Conservation (phyloP, 2,888 invertebrate genomes). For the Augiades crinisus region DNA sequence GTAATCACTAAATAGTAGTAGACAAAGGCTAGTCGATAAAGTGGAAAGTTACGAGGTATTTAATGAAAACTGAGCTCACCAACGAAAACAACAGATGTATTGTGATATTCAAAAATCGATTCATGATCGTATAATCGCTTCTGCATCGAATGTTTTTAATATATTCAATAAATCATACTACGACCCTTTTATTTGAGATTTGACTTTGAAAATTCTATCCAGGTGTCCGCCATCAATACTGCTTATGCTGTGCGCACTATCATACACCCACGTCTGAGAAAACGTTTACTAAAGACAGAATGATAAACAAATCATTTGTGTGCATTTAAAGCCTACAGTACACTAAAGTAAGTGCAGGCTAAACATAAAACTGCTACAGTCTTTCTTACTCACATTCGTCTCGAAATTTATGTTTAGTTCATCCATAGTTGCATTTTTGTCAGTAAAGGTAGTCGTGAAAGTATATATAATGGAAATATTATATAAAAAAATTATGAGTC, state of each 20-base stretch:
- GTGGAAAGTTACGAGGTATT: too few species aligned
- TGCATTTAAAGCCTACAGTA: slow-evolving; percentile 11
- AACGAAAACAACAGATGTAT: neutral
- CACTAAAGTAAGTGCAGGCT: neutral
- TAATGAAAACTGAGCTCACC: neutral
- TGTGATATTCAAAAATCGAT: slow-evolving; percentile 11
- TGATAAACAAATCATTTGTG: slow-evolving; percentile 31
- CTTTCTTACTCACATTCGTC: too few species aligned
- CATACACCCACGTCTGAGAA: slow-evolving; percentile 17
- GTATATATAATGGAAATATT: too few species aligned
- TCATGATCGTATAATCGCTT: slow-evolving; percentile 37
- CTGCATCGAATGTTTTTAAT: slow-evolving; percentile 39
- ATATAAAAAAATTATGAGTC: too few species aligned
- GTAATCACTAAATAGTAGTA: too few species aligned
- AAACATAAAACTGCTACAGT: too few species aligned
- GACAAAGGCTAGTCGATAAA: too few species aligned
- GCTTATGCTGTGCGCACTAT: slow-evolving; percentile 17
- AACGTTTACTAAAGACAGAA: slow-evolving; percentile 29
- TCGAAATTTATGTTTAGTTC: neutral
- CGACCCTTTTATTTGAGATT: slow-evolving; percentile 44
- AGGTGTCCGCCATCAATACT: slow-evolving; percentile 45
- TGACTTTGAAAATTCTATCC: slow-evolving; percentile 61
- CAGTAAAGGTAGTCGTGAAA: too few species aligned
- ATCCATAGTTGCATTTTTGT: neutral
- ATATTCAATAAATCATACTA: slow-evolving; percentile 50